A percentile compares a stretch with the other conserved stretches of the same genome.
Evolutionary conservation across 2,113 vertebrate species (phyloP).

Genomic region (Cervus canadensis): DNA sequence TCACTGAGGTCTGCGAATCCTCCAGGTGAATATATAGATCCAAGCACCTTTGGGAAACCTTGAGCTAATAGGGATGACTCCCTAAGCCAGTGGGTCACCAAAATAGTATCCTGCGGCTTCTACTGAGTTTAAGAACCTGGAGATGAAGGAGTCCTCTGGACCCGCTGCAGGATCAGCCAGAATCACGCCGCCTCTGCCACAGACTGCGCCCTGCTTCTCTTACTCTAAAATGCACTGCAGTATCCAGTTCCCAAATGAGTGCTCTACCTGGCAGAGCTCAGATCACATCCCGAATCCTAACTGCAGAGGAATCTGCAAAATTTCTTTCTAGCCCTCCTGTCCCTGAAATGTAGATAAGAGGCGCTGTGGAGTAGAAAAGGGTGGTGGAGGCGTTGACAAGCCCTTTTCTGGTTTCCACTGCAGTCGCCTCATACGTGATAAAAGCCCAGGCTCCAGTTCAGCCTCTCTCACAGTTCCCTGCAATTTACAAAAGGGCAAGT

Average conservation of each 20-base stretch:
- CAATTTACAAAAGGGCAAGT: neutral
- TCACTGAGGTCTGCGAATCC: neutral
- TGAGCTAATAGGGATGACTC: neutral
- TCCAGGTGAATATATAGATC: neutral
- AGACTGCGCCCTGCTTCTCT: neutral
- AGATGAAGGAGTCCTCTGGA: neutral
- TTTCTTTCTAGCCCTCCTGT: neutral
- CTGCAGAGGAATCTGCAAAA: neutral
- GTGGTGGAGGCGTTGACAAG: neutral
- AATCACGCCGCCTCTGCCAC: neutral
- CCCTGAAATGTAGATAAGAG: neutral
- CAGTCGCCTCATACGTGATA: neutral
- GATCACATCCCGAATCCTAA: neutral
- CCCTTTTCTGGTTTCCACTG: neutral
- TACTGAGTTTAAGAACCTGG: neutral
- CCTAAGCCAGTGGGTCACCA: neutral
- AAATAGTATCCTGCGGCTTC: neutral
- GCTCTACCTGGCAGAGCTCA: neutral
- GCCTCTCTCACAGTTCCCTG: neutral
- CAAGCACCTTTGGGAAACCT: neutral
- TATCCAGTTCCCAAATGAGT: neutral
- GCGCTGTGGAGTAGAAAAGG: neutral
- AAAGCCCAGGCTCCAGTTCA: neutral
- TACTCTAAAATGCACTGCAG: neutral
- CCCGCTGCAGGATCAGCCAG: neutral